Evolutionary conservation across 92 coral and sea anemone genomes (phyloP), one percentile per base, ranked within the genome.

Genomic region (Hydrozoanthus gracilis): DNA sequence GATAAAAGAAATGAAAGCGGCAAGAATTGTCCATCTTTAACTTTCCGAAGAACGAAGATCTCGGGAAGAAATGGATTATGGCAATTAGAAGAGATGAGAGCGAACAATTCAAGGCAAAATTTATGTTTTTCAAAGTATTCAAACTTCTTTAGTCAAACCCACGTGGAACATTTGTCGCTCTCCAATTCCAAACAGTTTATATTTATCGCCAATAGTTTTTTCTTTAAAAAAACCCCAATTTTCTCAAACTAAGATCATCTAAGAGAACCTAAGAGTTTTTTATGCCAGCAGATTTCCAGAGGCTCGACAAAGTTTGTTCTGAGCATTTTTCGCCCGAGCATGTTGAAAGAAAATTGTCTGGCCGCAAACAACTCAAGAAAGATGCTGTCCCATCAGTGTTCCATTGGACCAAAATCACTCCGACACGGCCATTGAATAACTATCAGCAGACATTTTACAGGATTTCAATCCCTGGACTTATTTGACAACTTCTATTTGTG

Each of bases 301-400:
- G 48, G 75, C 44, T 70, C 75, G 50, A 70, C 75, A 13, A 48
- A 6, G 75, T 27, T 70, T 70, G 75, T 15, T 70, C 75, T 39
- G 75, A 70, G 50, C 75, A 70, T 39, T 70, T 70, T 50, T 27
- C 15, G 12, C 48, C 48, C 48, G 75, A 70, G 15, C 61, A 73
- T 54, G 45, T 70, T 0, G 79, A 68, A 51, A 52, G 71, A 20
- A 35, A 70, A 2, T 47, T 72, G 18, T 45, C 47, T 46, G 52
- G 8, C 39, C 46, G 54, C 71, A 47, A 65, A 20, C 49, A 71
- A 51, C 71, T 64, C 48, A 75, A 73, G 73, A 50, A 73, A 68
- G 56, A 58, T 27, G 39, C 49, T 78, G 89, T 70, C 73, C 49
- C 75, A 89, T 89, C 70, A 62, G 84, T 80, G 86, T 35, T 52